Evolutionary conservation across 1,140 invertebrate genomes (phyloP).

Genomic region (Apocrypta bakeri): DNA sequence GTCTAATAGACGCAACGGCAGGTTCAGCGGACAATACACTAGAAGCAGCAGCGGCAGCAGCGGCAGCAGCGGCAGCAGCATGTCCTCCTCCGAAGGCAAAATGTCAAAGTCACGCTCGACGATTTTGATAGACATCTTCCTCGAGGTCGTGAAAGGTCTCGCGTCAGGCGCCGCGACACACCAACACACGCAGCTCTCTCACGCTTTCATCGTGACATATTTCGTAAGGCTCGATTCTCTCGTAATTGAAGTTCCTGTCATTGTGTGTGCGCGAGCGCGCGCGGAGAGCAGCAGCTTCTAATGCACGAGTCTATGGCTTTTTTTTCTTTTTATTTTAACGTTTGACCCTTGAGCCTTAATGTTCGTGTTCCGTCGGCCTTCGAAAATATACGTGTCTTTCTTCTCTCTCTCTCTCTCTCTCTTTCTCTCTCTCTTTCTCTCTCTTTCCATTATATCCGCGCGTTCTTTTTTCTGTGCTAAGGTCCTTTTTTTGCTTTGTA

Average conservation of each 20-base stretch:
- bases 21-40: too few relatives aligned
- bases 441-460: not conserved
- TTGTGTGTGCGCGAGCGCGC: slow-evolving; percentile 29
- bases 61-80: not conserved
- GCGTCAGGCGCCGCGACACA: slow-evolving; percentile 25
- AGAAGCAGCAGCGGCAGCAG: not conserved
- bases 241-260: slow-evolving; percentile 52
- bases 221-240: slow-evolving; percentile 49
- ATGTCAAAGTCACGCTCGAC: slow-evolving; percentile 52
- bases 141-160: slow-evolving; percentile 49
- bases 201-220: slow-evolving; percentile 52
- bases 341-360: slow-evolving; percentile 31
- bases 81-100: slow-evolving; percentile 2
- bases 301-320: slow-evolving; percentile 16
- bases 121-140: slow-evolving; percentile 54
- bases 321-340: slow-evolving; percentile 23
- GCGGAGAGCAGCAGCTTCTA: slow-evolving; percentile 21
- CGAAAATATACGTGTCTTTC: slow-evolving; percentile 1
- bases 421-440: not conserved
- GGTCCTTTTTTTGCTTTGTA: not conserved
- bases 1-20: slow-evolving; percentile 6
- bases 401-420: not conserved
- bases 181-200: slow-evolving; percentile 15
- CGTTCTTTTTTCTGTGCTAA: not conserved
- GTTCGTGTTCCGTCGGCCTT: slow-evolving; percentile 38